Conservation (phyloP, 2,113 vertebrate genomes). For the Rousettus leschenaultii region DNA sequence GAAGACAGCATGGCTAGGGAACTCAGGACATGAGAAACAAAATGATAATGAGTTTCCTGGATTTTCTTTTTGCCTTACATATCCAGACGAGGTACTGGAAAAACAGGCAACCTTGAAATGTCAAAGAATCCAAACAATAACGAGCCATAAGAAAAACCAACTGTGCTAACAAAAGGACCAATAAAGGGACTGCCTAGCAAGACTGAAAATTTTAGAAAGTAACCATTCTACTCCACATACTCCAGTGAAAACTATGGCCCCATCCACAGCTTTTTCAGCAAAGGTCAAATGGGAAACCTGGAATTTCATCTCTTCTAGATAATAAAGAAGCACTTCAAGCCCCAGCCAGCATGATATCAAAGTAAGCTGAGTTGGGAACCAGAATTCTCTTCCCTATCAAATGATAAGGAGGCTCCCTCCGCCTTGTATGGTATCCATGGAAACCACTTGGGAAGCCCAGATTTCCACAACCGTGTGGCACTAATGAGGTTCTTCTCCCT, state of each 20-base stretch:
- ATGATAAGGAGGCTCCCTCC: neutral
- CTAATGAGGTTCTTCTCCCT: neutral
- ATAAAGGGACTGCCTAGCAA: neutral
- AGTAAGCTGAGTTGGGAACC: neutral
- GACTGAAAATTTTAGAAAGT: neutral
- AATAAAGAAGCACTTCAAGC: neutral
- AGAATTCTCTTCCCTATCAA: neutral
- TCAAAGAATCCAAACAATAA: neutral
- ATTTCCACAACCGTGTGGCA: neutral
- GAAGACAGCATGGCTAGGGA: neutral
- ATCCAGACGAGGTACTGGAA: neutral
- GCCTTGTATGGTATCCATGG: neutral
- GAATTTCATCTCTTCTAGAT: neutral
- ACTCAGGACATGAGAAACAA: neutral
- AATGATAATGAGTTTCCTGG: neutral
- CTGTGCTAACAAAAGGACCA: neutral
- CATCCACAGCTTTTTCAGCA: neutral
- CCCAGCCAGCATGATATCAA: neutral
- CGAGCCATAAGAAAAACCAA: neutral
- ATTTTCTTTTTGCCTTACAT: neutral
- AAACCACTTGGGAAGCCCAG: neutral
- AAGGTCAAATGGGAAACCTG: neutral
- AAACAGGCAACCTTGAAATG: neutral
- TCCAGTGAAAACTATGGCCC: neutral
- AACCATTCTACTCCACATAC: neutral